Conservation (phyloP, 2,888 invertebrate genomes). For the Geophilus truncorum region DNA sequence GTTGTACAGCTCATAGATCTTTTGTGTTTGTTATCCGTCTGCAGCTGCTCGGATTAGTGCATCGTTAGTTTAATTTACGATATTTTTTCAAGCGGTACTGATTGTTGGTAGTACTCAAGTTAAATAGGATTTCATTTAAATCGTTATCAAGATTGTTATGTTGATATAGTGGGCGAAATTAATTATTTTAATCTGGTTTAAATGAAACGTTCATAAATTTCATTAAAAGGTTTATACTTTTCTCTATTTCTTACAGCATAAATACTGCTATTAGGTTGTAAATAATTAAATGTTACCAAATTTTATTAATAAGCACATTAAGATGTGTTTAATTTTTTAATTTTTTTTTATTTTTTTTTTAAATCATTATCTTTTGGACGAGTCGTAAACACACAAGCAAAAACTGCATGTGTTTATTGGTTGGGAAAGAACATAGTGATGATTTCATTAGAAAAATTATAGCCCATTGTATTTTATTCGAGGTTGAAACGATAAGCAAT, state of each 20-base stretch:
- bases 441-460: slow-evolving; percentile 22
- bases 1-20: not conserved
- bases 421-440: not conserved
- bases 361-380: too few species aligned
- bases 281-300: not conserved
- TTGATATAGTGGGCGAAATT: not conserved
- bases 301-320: not conserved
- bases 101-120: not conserved
- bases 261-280: not conserved
- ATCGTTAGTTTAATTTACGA: not conserved
- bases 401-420: not conserved
- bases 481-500: slow-evolving; percentile 21
- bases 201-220: not conserved
- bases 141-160: not conserved
- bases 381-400: not conserved
- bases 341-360: too few species aligned
- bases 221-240: not conserved
- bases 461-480: slow-evolving; percentile 24
- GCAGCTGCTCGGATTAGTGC: not conserved
- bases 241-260: not conserved
- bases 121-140: not conserved
- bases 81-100: not conserved
- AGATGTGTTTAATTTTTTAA: too few species aligned
- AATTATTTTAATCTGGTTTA: not conserved
- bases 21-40: not conserved